Base-by-base conservation (phyloP, 2,797 vertebrate genomes). In the Premnoplex brunnescens region DNA sequence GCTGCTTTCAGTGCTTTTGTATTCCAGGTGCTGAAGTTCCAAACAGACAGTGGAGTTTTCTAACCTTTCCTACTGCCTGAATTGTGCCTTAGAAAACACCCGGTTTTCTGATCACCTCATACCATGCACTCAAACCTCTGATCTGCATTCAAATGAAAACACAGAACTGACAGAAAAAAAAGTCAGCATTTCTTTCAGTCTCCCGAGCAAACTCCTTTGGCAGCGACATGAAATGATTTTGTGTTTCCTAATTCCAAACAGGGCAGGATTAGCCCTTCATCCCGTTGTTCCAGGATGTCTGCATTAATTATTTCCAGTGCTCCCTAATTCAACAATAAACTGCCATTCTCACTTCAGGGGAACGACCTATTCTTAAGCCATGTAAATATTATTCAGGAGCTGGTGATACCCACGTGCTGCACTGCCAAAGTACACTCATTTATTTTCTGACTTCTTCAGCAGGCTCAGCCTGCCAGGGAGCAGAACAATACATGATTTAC, bases 371-470 rank as follows among this genome's bases (percentile, higher is more conserved):
- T 80, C 94, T 76, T 85, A 86, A 95, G 62, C 86, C 54, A 67
- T 64, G 80, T 60, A 86, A 93, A 89, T 95, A 64, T 93, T 87
- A 86, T 96, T 79, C 73, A 95, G 75, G 84, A 95, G 34, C n/a
- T 91, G 81, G 85, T 80, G 69, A 88, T 95, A 37, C 39, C 84
- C 52, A 59, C 36, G 39, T 34, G 59, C 91, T 46, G 41, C 43
- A 85, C 92, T 95, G 94, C 94, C 86, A 83, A 92, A 95, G 85
- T 22, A 80, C 58, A 63, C 88, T 91, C 75, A 83, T 94, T 93
- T 93, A 91, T 87, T 96, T 95, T 93, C 96, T 64, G 52, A 85
- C 49, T 71, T 89, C 89, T 91, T 76, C 37, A 93, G 30, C 63
- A 74, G 24, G 14, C 24, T 48, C 93, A 72, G 90, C 86, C 95